Evolutionary conservation across 2,797 vertebrate species (phyloP), one percentile per base, ranked within the genome.

Genomic region (Megalops cyprinoides): DNA sequence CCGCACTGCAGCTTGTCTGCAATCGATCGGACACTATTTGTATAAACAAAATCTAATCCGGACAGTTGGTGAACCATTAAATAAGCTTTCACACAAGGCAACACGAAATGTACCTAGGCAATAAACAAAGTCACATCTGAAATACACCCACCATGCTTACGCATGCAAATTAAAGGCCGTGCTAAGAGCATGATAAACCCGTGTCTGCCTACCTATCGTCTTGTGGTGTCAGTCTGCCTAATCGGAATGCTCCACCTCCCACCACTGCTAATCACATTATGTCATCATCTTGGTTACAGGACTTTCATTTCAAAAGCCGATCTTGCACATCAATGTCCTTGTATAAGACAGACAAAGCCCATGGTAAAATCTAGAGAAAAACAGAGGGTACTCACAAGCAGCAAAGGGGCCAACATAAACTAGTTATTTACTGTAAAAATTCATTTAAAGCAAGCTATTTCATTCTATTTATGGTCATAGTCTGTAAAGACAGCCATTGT

Each of bases 401-500:
- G 15, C 14, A 39, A 10, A 20, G 34, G 15, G 37, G n/a, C n/a
- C n/a, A n/a, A n/a, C n/a, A n/a, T n/a, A n/a, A n/a, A n/a, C n/a
- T n/a, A n/a, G n/a, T n/a, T n/a, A n/a, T n/a, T n/a, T n/a, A n/a
- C n/a, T n/a, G n/a, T n/a, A n/a, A n/a, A n/a, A n/a, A n/a, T n/a
- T n/a, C n/a, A n/a, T n/a, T n/a, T n/a, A n/a, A n/a, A n/a, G n/a
- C n/a, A n/a, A n/a, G n/a, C n/a, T n/a, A n/a, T n/a, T n/a, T n/a
- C 8, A 28, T 3, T 62, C 37, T 77, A 53, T 51, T 5, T 67
- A 56, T 62, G 58, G 74, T 79, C 77, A n/a, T 60, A 79, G 81
- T 82, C 71, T 73, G n/a, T n/a, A n/a, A n/a, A n/a, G n/a, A n/a
- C n/a, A n/a, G n/a, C n/a, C n/a, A n/a, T n/a, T n/a, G n/a, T n/a